Evolutionary conservation across 1,140 invertebrate species (phyloP).

Genomic region (Trachymyrmex cornetzi): DNA sequence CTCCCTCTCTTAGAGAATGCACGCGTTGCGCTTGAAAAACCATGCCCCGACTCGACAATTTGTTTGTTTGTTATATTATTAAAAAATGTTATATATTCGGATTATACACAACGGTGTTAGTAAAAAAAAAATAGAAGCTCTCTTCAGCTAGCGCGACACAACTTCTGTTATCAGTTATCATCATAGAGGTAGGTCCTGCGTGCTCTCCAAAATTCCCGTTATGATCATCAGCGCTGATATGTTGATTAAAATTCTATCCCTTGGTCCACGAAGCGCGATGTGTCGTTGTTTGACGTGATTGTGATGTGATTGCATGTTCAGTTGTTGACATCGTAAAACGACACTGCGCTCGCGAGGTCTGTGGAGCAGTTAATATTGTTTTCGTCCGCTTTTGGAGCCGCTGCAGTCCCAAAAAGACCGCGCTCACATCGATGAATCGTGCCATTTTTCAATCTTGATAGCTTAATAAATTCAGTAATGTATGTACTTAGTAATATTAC

Average conservation of each 20-base stretch:
- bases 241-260: too few relatives aligned
- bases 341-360: neutral
- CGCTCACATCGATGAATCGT: too few relatives aligned
- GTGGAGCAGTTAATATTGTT: too few relatives aligned
- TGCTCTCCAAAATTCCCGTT: constrained; percentile 35
- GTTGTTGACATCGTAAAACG: neutral
- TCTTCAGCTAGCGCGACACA: constrained; percentile 62
- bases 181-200: constrained; percentile 62
- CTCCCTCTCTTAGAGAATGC: too few relatives aligned
- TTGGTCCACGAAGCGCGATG: constrained; percentile 33
- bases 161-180: constrained; percentile 41
- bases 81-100: constrained; percentile 66
- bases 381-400: too few relatives aligned
- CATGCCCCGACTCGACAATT: neutral
- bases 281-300: constrained; percentile 31
- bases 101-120: constrained; percentile 63
- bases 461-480: constrained; percentile 40
- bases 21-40: too few relatives aligned
- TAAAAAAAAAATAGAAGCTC: constrained; percentile 75
- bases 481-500: neutral
- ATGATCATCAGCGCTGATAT: constrained; percentile 46
- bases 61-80: constrained; percentile 62
- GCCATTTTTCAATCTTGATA: neutral
- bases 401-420: too few relatives aligned
- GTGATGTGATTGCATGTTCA: constrained; percentile 62